Percentiles rank a stretch among this genome's conserved stretches.
Conservation (phyloP, 2,888 invertebrate genomes). For the Dorcus parallelipipedus region DNA sequence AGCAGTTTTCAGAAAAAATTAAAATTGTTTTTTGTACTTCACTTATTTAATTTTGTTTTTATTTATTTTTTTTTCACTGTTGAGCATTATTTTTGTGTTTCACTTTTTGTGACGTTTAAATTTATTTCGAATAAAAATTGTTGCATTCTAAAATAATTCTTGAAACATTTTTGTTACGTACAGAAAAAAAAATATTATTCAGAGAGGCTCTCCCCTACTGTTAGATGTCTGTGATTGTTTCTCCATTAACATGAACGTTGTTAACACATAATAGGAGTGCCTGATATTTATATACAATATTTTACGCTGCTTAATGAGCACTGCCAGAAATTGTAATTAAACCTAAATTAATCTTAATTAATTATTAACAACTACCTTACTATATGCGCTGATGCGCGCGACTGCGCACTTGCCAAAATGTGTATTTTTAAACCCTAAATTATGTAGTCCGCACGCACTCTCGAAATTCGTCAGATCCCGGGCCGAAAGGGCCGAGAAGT, state of each 20-base stretch:
- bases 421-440: slow-evolving; percentile 6
- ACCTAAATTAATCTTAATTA: slow-evolving; percentile 17
- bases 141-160: too few relatives aligned
- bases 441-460: not conserved
- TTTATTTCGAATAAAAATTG: too few relatives aligned
- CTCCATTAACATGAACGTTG: slow-evolving; percentile 28
- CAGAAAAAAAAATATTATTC: slow-evolving; percentile 1
- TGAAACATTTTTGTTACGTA: too few relatives aligned
- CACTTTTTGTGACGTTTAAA: too few relatives aligned
- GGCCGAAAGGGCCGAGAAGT: not conserved
- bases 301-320: slow-evolving; percentile 31
- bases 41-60: too few relatives aligned
- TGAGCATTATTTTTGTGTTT: too few relatives aligned
- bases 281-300: slow-evolving; percentile 22
- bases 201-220: slow-evolving; percentile 26
- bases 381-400: slow-evolving; percentile 21
- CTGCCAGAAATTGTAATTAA: slow-evolving; percentile 31
- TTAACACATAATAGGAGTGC: slow-evolving; percentile 29
- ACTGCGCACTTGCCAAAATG: slow-evolving; percentile 38
- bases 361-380: slow-evolving; percentile 11
- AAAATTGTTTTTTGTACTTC: too few relatives aligned
- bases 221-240: slow-evolving; percentile 44
- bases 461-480: not conserved
- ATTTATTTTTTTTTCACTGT: too few relatives aligned
- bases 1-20: too few relatives aligned